Evolutionary conservation across 1,140 invertebrate genomes (phyloP), one percentile per base, ranked within the genome.

Genomic region (Zophobas morio): DNA sequence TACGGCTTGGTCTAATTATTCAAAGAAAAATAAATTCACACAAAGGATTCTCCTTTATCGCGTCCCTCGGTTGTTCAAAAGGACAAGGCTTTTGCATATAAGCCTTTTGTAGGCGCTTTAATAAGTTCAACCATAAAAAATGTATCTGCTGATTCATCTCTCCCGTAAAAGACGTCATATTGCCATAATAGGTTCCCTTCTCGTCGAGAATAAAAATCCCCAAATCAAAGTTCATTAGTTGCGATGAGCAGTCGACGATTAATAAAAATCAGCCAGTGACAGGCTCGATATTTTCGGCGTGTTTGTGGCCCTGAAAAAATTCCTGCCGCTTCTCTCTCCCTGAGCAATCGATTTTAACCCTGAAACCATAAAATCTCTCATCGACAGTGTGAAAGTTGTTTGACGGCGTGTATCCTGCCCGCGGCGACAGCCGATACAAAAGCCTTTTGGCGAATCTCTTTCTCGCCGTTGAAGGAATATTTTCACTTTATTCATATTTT

Each of bases 401-500:
- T 66, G 60, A 66, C 60, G 60, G 60, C 60, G 39, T 66, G 60
- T 66, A 66, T 51, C 49, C 20, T 51, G 49, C 49, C 20, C 49
- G 49, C 20, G 49, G 60, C 60, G 60, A 66, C 60, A 66, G 60
- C 60, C 60, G 39, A 66, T 66, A 66, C 60, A 66, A 66, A 66
- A 66, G 60, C 60, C 60, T 39, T 66, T 42, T 66, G 60, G 60
- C 60, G 60, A 66, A 42, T 40, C 60, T 66, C 60, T 34, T 20
- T 42, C 60, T 40, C 60, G 42, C 40, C 60, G 60, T 66, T 39
- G 35, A 6, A 66, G 70, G 46, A 72, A 72, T 72, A 72, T 72
- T 72, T 42, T 72, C 51, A 72, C 70, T 72, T 72, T 72, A 72
- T 72, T 72, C 70, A 72, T 72, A 72, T 72, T 72, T 72, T 72